Base-by-base conservation (phyloP, 2,113 vertebrate genomes). In the Channa maculata region DNA sequence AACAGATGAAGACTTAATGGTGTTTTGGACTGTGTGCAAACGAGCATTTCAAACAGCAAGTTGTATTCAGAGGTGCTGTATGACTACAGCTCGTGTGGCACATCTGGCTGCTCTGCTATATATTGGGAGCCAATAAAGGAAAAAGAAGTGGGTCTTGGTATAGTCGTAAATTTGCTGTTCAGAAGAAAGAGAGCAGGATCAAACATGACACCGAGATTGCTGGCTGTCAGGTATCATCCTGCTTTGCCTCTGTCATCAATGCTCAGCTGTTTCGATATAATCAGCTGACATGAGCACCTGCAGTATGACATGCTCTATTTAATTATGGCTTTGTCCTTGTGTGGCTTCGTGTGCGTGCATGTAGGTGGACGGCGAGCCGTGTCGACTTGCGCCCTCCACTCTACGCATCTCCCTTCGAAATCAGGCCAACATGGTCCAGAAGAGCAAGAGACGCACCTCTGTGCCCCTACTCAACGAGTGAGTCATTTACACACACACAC, bases 361-460 rank as follows among this genome's bases (percentile, higher is more conserved):
- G 53, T 5, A 90, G 88, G 98, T 99, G 60, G 98, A 99, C 0
- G 98, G 98, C 0, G 98, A 99, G 79, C 98, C 98, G 34, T 99
- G 98, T 80, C 96, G 96, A 38, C 92, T 99, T 46, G 92, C 96
- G 0, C 94, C 98, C 45, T 98, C 97, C 0, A 94, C 96, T 33
- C 96, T 99, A 51, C 94, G 82, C 71, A 99, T 99, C 59, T 95
- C 95, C 8, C 94, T 99, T 37, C 96, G 98, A 83, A 99, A 99
- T 88, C 97, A 99, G 93, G 98, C 98, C 93, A 99, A 98, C 90
- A 98, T 99, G 96, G 95, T 99, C 90, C 98, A 99, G 96, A 99
- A 99, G 92, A 97, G 96, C 91, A 99, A 99, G 94, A 94, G 98
- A 53, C 95, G 97, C 64, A 98, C 96, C 8, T 94, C 97, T 1